Evolutionary conservation across 2,888 invertebrate genomes (phyloP), one percentile per base, ranked within the genome.

Genomic region (Rhingia campestris): DNA sequence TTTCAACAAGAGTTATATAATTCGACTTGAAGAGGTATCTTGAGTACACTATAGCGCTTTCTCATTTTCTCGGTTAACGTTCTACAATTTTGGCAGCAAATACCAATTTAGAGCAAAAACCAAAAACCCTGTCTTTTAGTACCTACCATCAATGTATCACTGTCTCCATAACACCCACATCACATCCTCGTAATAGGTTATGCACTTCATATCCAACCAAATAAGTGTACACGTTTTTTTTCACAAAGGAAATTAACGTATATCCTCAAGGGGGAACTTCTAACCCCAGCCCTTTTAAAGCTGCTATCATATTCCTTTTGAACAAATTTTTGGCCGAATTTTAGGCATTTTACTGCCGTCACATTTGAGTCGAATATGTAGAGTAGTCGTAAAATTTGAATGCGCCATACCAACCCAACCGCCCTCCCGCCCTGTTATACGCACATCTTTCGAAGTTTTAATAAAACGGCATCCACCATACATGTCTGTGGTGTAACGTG

Each of bases 331-430:
- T 30, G 64, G 76, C 61, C 76, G 81, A 67, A 72, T 54, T 73
- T 73, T 77, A 53, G 77, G 43, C 10, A 9, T 74, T 74, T 66
- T 64, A 64, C 61, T 70, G 47, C 74, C 51, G 56, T 47, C 77
- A 67, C 67, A 77, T 73, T 69, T 64, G 56, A 77, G 67, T 73
- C 58, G 72, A 82, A 77, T 49, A 49, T 77, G 67, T 82, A 82
- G 81, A 77, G 73, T 58, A 77, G 73, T 79, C 82, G 49, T 79
- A 73, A 82, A 82, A 73, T 61, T 59, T 72, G 39, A 43, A 33
- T 32, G 45, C 53, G 35, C 63, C n/a, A 43, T 22, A 45, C 79
- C n/a, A n/a, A n/a, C n/a, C n/a, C n/a, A n/a, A 56, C 45, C 30
- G n/a, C 37, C 58, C 4, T 35, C 37, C 30, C 30, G 43, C 32